Percentiles rank a stretch among this genome's conserved stretches.
phyloP scores from a whole-genome alignment of 30 jellyfish, hydroid and myxozoan species.

The Morbakka virulenta region DNA sequence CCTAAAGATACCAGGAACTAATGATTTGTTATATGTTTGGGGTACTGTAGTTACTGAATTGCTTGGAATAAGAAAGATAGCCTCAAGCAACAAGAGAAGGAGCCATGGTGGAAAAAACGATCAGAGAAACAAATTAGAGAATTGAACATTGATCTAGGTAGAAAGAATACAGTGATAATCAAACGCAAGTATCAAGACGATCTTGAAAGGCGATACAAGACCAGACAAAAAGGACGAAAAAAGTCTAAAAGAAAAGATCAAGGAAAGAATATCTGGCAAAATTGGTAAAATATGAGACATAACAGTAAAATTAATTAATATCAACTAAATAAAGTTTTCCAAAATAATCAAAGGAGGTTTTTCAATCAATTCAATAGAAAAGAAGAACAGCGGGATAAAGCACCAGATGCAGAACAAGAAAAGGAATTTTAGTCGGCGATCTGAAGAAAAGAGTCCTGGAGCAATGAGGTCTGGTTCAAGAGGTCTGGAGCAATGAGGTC shows the following conservation, averaged over 20 bases:
- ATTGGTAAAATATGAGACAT: not conserved
- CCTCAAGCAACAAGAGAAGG: slow-evolving; percentile 19
- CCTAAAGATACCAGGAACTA: slow-evolving; percentile 10
- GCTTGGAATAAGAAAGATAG: not conserved
- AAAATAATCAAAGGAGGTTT: not conserved
- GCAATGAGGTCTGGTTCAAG: no score
- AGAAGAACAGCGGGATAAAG: not conserved
- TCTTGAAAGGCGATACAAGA: slow-evolving; percentile 3
- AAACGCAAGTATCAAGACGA: slow-evolving; percentile 15
- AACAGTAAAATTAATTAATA: not conserved
- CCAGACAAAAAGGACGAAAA: slow-evolving; percentile 16
- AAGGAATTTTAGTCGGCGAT: slow-evolving; percentile 21
- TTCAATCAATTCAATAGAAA: not conserved
- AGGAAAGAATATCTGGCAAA: slow-evolving; percentile 8
- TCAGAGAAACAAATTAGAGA: slow-evolving; percentile 15
- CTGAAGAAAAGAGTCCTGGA: no score
- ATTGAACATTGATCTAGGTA: slow-evolving; percentile 7
- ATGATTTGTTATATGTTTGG: slow-evolving; percentile 5
- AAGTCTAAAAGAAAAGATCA: slow-evolving; percentile 4
- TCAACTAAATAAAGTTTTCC: slow-evolving; percentile 7
- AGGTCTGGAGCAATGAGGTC: no score
- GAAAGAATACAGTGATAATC: slow-evolving; percentile 11
- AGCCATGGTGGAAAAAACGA: slow-evolving; percentile 33
- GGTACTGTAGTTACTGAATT: slow-evolving; percentile 9
- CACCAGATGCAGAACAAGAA: slow-evolving; percentile 17